phyloP scores from a whole-genome alignment of 1,140 invertebrate genomes.

The Nomia melanderi region DNA sequence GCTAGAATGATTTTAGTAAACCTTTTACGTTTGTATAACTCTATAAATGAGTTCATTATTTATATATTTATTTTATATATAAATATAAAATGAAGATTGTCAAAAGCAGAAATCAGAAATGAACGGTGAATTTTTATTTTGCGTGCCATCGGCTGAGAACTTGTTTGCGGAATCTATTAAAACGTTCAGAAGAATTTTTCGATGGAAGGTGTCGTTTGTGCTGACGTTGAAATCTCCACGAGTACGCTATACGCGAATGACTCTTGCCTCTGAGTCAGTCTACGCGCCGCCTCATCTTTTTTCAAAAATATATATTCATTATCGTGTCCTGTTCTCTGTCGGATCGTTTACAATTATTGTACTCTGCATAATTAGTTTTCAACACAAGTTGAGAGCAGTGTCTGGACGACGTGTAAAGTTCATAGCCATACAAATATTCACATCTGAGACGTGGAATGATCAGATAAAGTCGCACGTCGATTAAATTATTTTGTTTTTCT shows the following conservation, averaged over 20 bases:
- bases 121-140: no score
- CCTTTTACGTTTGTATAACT: no score
- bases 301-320: not conserved
- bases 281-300: not conserved
- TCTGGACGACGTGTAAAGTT: not conserved
- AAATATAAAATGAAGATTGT: no score
- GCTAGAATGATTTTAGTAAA: not conserved
- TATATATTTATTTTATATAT: no score
- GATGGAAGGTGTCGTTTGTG: not conserved
- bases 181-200: not conserved
- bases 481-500: no score
- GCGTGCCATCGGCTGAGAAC: not conserved
- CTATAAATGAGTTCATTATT: no score
- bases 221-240: not conserved
- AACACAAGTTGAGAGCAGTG: not conserved
- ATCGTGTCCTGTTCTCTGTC: not conserved
- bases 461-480: no score
- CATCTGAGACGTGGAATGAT: not conserved
- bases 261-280: not conserved
- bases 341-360: not conserved
- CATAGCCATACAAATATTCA: not conserved
- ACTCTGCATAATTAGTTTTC: not conserved
- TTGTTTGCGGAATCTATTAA: not conserved
- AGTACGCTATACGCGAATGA: no score
- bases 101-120: no score